Evolutionary conservation across 1,140 invertebrate species (phyloP).

Genomic region (Aphidius gifuensis): DNA sequence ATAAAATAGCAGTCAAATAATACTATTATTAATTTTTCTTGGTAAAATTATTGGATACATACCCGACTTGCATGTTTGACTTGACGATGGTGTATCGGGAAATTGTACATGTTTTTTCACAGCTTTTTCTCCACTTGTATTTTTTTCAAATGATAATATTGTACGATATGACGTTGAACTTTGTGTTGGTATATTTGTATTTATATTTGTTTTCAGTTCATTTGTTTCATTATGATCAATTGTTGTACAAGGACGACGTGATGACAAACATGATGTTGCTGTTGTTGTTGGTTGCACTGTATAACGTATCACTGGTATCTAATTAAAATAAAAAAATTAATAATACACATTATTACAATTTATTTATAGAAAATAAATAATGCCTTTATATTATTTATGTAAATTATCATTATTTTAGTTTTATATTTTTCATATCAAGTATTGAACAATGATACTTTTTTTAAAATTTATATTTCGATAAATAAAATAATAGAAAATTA

Average conservation of each 20-base stretch:
- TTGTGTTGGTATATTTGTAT: slow-evolving; percentile 34
- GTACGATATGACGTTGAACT: slow-evolving; percentile 41
- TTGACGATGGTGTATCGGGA: slow-evolving; percentile 34
- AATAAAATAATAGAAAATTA: too few species aligned
- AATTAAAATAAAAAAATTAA: not conserved
- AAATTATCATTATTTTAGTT: too few species aligned
- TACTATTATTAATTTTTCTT: too few species aligned
- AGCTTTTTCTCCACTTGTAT: slow-evolving; percentile 28
- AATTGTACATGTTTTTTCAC: slow-evolving; percentile 50
- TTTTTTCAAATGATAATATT: slow-evolving; percentile 34
- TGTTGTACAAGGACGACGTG: slow-evolving; percentile 37
- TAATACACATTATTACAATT: too few species aligned
- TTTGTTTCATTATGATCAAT: slow-evolving; percentile 41
- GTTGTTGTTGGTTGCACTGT: slow-evolving; percentile 38
- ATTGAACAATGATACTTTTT: too few species aligned
- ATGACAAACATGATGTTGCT: slow-evolving; percentile 39
- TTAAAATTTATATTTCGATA: too few species aligned
- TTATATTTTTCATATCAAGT: too few species aligned
- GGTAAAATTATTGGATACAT: not conserved
- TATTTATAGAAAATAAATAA: too few species aligned
- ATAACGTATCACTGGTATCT: slow-evolving; percentile 42
- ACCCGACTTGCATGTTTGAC: slow-evolving; percentile 14
- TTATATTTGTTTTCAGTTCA: slow-evolving; percentile 10
- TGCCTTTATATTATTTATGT: too few species aligned
- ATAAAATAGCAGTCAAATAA: too few species aligned